Conservation (phyloP, 2,888 invertebrate species). For the Pristionchus entomophagus region DNA sequence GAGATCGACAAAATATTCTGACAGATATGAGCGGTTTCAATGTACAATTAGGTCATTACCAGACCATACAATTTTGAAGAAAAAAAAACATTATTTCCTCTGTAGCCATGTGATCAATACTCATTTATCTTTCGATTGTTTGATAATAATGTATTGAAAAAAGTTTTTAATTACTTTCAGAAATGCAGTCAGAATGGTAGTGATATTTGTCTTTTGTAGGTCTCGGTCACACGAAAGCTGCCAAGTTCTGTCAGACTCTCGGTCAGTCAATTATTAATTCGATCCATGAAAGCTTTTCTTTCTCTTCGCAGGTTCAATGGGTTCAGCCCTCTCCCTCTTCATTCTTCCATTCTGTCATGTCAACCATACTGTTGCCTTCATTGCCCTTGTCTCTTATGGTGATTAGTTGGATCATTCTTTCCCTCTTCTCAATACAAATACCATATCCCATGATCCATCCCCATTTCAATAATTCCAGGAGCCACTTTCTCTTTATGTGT, state of each 20-base stretch:
- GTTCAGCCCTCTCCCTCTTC: constrained; percentile 10
- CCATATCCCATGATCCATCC: not conserved
- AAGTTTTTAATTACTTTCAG: too few species aligned
- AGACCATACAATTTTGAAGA: too few species aligned
- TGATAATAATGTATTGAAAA: not conserved
- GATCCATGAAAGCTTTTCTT: too few species aligned
- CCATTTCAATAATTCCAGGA: constrained; percentile 1
- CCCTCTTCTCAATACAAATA: not conserved
- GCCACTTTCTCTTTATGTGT: constrained; percentile 27
- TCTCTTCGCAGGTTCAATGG: constrained; percentile 34
- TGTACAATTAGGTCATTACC: too few species aligned
- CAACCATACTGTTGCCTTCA: not conserved
- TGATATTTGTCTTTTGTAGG: not conserved
- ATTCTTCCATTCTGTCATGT: constrained; percentile 39
- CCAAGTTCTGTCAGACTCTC: constrained; percentile 28
- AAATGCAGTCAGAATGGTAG: too few species aligned
- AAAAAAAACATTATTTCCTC: too few species aligned
- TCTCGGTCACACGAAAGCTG: not conserved
- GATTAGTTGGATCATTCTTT: not conserved
- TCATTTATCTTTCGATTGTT: too few species aligned
- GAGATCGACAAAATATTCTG: too few species aligned
- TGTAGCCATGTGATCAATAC: too few species aligned
- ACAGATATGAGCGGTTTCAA: too few species aligned
- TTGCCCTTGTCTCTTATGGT: constrained; percentile 17
- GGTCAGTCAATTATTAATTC: not conserved